These are phyloP conservation scores for Atractosteus spatula DNA, from an alignment of 2,113 vertebrate species.

Conservation along the genomic window DNA sequence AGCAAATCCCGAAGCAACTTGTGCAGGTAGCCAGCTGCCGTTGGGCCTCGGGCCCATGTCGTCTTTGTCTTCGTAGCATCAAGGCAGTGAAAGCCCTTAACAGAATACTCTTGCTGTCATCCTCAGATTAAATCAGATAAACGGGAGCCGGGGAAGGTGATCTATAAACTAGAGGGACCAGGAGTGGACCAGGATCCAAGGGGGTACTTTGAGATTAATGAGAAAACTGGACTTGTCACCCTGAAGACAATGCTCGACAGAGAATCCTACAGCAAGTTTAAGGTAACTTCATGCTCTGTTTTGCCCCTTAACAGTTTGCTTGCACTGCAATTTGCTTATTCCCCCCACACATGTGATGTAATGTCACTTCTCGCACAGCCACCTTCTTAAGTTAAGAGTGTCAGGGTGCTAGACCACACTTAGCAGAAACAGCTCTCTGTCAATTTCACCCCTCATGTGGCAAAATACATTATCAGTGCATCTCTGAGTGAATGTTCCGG, in stretches of 20 bases:
- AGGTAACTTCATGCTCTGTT: constrained; percentile 55
- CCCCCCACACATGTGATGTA: too few species aligned
- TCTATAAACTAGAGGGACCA: constrained; percentile 92
- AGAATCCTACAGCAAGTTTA: constrained; percentile 80
- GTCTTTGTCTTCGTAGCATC: neutral
- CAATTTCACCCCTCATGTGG: too few species aligned
- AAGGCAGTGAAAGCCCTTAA: neutral
- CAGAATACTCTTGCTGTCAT: constrained; percentile 1
- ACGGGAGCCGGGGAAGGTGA: constrained; percentile 77
- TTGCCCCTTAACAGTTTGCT: neutral
- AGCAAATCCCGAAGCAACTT: constrained; percentile 80
- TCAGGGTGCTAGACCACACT: too few species aligned
- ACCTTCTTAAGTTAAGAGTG: too few species aligned
- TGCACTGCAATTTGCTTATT: too few species aligned
- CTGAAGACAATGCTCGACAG: constrained; percentile 86
- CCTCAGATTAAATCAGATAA: constrained; percentile 94
- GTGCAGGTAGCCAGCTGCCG: constrained; percentile 76
- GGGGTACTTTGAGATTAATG: constrained; percentile 89
- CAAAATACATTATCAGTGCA: too few species aligned
- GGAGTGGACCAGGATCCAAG: constrained; percentile 90
- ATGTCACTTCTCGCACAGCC: too few species aligned
- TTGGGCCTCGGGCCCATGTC: neutral
- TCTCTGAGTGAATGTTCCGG: too few species aligned
- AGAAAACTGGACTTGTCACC: constrained; percentile 80
- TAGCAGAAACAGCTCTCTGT: too few species aligned